Evolutionary conservation across 1,140 invertebrate species (phyloP).

Genomic region (Ceratina calcarata): DNA sequence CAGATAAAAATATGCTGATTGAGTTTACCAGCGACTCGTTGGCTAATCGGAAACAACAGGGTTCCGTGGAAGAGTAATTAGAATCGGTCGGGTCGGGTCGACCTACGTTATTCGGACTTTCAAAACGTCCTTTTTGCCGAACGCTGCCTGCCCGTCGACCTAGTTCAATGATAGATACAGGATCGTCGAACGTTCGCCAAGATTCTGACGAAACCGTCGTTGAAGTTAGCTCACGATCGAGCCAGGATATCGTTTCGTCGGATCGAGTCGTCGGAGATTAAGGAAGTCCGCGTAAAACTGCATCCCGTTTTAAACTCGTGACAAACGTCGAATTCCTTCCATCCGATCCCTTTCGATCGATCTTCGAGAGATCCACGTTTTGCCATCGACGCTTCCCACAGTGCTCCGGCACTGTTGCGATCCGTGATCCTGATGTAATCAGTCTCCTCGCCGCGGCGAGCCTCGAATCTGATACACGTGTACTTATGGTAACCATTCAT

Average conservation of each 20-base stretch:
- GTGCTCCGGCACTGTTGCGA: conserved; percentile 87
- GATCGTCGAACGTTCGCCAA: neutral
- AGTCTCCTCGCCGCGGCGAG: conserved; percentile 80
- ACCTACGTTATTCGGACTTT: conserved; percentile 89
- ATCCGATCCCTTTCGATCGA: conserved; percentile 76
- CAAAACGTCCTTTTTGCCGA: conserved; percentile 85
- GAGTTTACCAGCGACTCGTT: neutral
- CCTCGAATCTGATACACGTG: conserved; percentile 88
- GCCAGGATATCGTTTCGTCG: no score
- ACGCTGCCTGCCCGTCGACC: conserved; percentile 85
- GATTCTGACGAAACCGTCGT: neutral
- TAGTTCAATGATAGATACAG: conserved; percentile 51
- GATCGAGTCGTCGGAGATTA: no score
- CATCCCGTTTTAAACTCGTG: no score
- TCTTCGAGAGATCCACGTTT: conserved; percentile 86
- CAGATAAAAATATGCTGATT: neutral
- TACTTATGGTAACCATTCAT: conserved; percentile 85
- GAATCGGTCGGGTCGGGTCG: conserved; percentile 79
- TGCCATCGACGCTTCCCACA: conserved; percentile 86
- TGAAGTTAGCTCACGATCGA: neutral
- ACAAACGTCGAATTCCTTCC: no score
- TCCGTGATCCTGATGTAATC: conserved; percentile 87
- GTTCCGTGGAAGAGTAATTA: neutral
- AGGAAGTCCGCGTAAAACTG: no score
- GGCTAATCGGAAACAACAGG: neutral